Conservation (phyloP, 2,113 vertebrate species). For the Nothocercus julius region DNA sequence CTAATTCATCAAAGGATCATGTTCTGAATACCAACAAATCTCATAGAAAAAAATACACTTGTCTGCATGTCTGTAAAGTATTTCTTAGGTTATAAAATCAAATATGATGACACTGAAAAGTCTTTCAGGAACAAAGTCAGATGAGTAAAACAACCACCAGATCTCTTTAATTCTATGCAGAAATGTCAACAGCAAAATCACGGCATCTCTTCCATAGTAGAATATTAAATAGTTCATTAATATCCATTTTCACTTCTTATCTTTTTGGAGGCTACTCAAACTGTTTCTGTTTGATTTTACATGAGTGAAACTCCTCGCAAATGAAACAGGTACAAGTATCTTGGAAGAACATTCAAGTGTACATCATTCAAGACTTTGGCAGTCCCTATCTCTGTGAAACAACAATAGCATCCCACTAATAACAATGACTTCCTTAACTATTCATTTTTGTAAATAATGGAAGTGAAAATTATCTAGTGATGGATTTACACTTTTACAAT, state of each 20-base stretch:
- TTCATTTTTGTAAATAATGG: constrained; percentile 72
- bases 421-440: constrained; percentile 70
- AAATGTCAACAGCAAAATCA: constrained; percentile 72
- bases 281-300: constrained; percentile 74
- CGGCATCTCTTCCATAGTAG: constrained; percentile 61
- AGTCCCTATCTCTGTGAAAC: constrained; percentile 43
- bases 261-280: constrained; percentile 69
- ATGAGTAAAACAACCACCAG: constrained; percentile 47
- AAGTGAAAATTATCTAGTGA: constrained; percentile 72
- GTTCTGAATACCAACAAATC: constrained; percentile 63
- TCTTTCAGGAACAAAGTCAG: constrained; percentile 72
- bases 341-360: constrained; percentile 69
- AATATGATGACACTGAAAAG: constrained; percentile 68
- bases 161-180: constrained; percentile 71
- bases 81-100: constrained; percentile 61
- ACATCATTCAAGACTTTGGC: constrained; percentile 70
- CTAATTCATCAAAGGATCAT: constrained; percentile 58
- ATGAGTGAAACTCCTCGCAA: constrained; percentile 67
- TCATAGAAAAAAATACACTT: constrained; percentile 46
- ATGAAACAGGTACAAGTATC: constrained; percentile 71
- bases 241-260: constrained; percentile 69
- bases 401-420: constrained; percentile 64
- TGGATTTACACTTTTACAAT: constrained; percentile 66
- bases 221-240: constrained; percentile 74
- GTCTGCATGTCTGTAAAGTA: constrained; percentile 58